Evolutionary conservation across 2,888 invertebrate species (phyloP), one percentile per base, ranked within the genome.

Genomic region (Artemia sinica): DNA sequence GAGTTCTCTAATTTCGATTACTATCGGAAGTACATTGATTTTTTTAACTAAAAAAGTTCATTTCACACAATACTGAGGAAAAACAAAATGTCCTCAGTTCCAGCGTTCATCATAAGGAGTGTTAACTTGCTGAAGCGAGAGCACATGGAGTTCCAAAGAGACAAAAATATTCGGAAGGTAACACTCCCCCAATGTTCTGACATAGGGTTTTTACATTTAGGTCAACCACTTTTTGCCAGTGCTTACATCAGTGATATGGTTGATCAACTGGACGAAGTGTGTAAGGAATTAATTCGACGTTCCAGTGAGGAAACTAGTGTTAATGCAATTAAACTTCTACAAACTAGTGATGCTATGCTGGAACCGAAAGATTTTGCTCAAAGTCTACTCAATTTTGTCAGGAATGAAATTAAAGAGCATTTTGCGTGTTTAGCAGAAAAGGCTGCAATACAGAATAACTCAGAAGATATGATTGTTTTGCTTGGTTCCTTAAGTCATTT

Each of bases 241-340:
- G 63, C 63, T 58, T 58, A 58, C 63, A 28, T 58, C 28, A 58
- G 63, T 58, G 63, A 58, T 28, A 18, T n/a, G n/a, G 63, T 58
- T n/a, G 63, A 58, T 58, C 63, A 58, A 28, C 28, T 58, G 63
- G 63, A 58, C 10, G 63, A 58, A 58, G 63, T 58, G 14, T 58
- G 63, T 28, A n/a, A 28, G 28, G 63, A 58, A 58, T 58, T 28
- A 2, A 58, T 58, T 18, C n/a, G 10, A 28, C 63, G 63, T 28
- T 58, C 63, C 63, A 58, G 63, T 28, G 28, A 58, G n/a, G 14
- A 18, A 58, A 28, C n/a, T 28, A 58, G 63, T 28, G 11, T 58
- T 9, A 28, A 58, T 18, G 63, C 28, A 18, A 28, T 58, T n/a
- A 28, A 28, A n/a, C 28, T 58, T 58, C 28, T 58, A 18, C 63